Evolutionary conservation across 2,797 vertebrate species (phyloP).

Genomic region (Thalassophryne amazonica): DNA sequence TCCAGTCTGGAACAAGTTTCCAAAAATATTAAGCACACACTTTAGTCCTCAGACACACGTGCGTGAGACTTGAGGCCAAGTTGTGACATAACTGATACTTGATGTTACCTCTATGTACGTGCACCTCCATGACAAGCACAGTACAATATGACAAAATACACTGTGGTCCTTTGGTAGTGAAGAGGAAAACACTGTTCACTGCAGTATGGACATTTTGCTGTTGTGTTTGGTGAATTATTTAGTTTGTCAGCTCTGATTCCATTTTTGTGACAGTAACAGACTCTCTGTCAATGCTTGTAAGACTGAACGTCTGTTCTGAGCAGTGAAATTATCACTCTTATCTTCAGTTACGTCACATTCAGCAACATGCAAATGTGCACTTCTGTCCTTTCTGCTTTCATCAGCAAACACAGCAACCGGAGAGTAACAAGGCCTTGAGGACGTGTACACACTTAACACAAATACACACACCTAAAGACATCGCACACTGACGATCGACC

Average conservation of each 20-base stretch:
- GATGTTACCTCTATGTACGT: too few relatives aligned
- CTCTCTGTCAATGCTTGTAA: neutral
- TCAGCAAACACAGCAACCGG: conserved; percentile 51
- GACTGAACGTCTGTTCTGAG: conserved; percentile 19
- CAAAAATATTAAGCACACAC: neutral
- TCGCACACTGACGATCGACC: conserved; percentile 11
- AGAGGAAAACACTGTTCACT: too few relatives aligned
- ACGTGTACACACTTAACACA: neutral
- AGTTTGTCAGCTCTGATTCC: neutral
- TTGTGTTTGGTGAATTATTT: too few relatives aligned
- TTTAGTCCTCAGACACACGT: neutral
- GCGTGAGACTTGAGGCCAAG: too few relatives aligned
- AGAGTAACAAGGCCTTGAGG: conserved; percentile 31
- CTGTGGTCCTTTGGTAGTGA: too few relatives aligned
- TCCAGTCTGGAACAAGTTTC: too few relatives aligned
- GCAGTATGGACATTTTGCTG: too few relatives aligned
- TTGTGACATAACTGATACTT: too few relatives aligned
- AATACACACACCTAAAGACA: neutral
- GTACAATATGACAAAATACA: too few relatives aligned
- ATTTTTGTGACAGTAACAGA: neutral
- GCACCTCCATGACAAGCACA: too few relatives aligned
- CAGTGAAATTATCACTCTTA: conserved; percentile 23
- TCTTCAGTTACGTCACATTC: conserved; percentile 37
- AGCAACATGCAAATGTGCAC: conserved; percentile 33
- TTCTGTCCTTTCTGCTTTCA: conserved; percentile 38